Evolutionary conservation across 1,140 invertebrate genomes (phyloP).

Genomic region (Holotrichia oblita): DNA sequence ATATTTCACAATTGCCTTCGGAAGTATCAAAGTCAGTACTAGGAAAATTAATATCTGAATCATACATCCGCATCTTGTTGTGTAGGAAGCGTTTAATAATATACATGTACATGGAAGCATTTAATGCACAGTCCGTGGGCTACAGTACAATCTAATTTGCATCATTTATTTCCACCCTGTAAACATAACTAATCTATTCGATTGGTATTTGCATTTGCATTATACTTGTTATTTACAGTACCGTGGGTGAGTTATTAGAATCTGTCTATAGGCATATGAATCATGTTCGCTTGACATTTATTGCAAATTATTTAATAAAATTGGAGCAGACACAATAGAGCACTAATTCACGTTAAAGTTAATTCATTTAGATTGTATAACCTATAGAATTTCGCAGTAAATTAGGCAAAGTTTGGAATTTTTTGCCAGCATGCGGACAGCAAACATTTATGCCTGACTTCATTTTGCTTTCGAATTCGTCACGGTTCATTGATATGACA

Average conservation of each 20-base stretch:
- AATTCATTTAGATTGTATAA: too few relatives aligned
- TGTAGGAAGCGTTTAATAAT: not conserved
- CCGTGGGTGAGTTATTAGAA: not conserved
- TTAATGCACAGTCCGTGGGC: not conserved
- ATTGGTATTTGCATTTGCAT: not conserved
- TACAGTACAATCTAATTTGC: not conserved
- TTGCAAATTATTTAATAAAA: not conserved
- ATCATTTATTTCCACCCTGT: not conserved
- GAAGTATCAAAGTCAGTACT: not conserved
- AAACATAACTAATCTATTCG: not conserved
- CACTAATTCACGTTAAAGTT: too few relatives aligned
- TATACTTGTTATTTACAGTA: not conserved
- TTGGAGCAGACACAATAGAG: too few relatives aligned
- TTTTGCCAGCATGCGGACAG: too few relatives aligned
- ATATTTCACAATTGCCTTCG: not conserved
- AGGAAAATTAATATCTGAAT: not conserved
- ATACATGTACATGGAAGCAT: not conserved
- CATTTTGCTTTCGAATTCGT: too few relatives aligned
- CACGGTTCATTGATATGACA: too few relatives aligned
- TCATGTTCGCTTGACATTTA: not conserved
- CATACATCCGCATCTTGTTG: conserved; percentile 6
- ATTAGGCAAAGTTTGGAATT: too few relatives aligned
- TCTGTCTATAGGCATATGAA: not conserved
- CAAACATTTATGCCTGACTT: too few relatives aligned
- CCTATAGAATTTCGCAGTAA: too few relatives aligned